Percentiles rank a stretch among this genome's conserved stretches.
These are phyloP conservation scores for Sylvilagus floridanus DNA, from an alignment of 2,797 vertebrate species.

Conservation along the genomic window DNA sequence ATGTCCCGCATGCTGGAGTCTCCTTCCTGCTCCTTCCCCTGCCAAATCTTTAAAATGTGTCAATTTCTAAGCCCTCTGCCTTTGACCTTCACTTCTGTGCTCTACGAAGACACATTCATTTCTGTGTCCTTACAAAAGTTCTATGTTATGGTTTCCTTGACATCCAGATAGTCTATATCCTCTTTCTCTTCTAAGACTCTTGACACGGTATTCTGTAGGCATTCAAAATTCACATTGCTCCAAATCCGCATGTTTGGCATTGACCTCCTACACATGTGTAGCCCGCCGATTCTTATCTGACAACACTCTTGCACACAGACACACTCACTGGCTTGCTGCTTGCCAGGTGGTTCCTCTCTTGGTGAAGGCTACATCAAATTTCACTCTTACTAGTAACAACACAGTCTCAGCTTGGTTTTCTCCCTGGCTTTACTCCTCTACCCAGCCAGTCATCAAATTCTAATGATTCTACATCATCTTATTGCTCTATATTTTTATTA, in stretches of 20 bases:
- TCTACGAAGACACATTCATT: neutral
- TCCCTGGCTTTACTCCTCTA: neutral
- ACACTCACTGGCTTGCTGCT: neutral
- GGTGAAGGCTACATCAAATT: neutral
- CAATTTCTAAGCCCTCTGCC: neutral
- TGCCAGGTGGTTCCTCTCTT: neutral
- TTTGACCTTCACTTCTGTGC: neutral
- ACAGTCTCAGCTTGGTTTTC: neutral
- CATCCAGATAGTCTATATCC: neutral
- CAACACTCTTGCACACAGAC: too few relatives aligned
- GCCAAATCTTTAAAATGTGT: neutral
- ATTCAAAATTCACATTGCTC: neutral
- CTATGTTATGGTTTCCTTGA: neutral
- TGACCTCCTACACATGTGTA: neutral
- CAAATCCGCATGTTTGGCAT: neutral
- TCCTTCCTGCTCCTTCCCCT: neutral
- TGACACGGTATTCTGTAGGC: neutral
- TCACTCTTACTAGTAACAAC: neutral
- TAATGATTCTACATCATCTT: neutral
- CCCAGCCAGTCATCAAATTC: neutral
- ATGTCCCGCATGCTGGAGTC: neutral
- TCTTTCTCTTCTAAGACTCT: neutral
- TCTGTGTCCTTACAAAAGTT: neutral
- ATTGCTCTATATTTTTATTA: neutral
- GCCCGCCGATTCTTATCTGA: neutral